Percentiles rank a stretch among this genome's conserved stretches.
Conservation (phyloP, 2,888 invertebrate genomes). For the Adela reaumurella region DNA sequence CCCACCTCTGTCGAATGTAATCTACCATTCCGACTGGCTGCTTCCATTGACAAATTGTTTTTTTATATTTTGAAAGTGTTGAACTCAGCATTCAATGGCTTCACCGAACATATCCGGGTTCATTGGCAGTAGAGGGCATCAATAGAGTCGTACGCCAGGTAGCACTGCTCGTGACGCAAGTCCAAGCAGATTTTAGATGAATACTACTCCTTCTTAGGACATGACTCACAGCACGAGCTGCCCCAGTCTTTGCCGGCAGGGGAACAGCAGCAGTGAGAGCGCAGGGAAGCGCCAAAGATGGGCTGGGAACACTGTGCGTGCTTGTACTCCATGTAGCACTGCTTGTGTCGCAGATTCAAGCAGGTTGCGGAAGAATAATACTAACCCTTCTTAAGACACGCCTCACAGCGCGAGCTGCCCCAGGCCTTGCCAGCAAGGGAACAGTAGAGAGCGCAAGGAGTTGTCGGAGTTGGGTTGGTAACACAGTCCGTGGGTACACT, state of each 20-base stretch:
- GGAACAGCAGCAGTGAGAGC: constrained; percentile 77
- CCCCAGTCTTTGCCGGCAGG: constrained; percentile 74
- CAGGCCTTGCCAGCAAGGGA: constrained; percentile 72
- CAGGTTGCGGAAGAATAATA: constrained; percentile 72
- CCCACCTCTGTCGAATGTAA: too few species aligned
- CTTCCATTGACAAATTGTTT: too few species aligned
- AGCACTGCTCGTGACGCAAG: too few species aligned
- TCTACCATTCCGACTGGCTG: too few species aligned
- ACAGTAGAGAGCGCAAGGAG: constrained; percentile 72
- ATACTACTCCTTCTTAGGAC: constrained; percentile 63
- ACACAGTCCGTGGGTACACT: constrained; percentile 72
- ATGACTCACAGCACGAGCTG: constrained; percentile 66
- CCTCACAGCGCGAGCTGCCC: constrained; percentile 69
- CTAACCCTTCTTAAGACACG: constrained; percentile 65
- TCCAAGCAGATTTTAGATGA: too few species aligned
- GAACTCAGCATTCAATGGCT: too few species aligned
- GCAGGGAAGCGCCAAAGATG: constrained; percentile 64
- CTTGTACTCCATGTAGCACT: constrained; percentile 71
- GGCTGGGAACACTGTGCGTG: constrained; percentile 69
- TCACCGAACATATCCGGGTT: too few species aligned
- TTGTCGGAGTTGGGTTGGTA: constrained; percentile 61
- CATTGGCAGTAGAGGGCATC: too few species aligned
- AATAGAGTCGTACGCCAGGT: too few species aligned
- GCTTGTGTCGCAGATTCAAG: constrained; percentile 73
- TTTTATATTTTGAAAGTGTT: too few species aligned